These are phyloP conservation scores for Passer montanus DNA, from an alignment of 2,113 vertebrate species.

Conservation along the genomic window DNA sequence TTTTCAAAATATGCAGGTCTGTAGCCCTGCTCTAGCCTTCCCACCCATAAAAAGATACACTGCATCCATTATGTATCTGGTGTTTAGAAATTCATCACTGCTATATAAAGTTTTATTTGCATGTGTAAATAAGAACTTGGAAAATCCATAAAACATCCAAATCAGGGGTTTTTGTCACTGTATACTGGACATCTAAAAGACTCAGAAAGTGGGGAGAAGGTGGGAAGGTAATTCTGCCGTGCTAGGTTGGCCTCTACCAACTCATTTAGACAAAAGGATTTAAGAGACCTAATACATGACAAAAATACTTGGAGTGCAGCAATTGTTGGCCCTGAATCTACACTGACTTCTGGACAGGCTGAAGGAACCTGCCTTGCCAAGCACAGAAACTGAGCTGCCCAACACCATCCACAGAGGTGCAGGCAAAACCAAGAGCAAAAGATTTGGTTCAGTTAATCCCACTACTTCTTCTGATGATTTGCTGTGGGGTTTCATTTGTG, in stretches of 20 bases:
- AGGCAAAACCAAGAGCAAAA: background rate
- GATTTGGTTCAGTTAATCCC: background rate
- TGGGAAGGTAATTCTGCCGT: background rate
- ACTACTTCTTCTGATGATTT: background rate
- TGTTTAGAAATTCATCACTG: conserved; percentile 35
- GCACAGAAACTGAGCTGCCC: background rate
- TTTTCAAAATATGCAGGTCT: conserved; percentile 45
- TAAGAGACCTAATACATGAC: conserved; percentile 13
- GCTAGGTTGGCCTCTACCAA: background rate
- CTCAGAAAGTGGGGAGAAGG: background rate
- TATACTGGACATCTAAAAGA: conserved; percentile 8
- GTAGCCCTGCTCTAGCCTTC: conserved; percentile 37
- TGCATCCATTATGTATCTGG: conserved; percentile 1
- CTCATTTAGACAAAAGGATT: conserved; percentile 43
- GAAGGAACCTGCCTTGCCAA: conserved; percentile 54
- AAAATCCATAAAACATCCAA: conserved; percentile 30
- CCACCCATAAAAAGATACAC: conserved; percentile 43
- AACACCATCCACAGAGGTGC: background rate
- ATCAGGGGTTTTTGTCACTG: background rate
- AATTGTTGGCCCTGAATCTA: conserved; percentile 56
- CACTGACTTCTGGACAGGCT: background rate
- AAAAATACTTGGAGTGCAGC: conserved; percentile 53
- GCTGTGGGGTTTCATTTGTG: background rate
- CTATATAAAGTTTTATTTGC: conserved; percentile 34
- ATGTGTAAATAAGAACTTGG: conserved; percentile 49